These are phyloP conservation scores for Astyanax mexicanus DNA, from an alignment of 2,797 vertebrate species.

Conservation along the genomic window DNA sequence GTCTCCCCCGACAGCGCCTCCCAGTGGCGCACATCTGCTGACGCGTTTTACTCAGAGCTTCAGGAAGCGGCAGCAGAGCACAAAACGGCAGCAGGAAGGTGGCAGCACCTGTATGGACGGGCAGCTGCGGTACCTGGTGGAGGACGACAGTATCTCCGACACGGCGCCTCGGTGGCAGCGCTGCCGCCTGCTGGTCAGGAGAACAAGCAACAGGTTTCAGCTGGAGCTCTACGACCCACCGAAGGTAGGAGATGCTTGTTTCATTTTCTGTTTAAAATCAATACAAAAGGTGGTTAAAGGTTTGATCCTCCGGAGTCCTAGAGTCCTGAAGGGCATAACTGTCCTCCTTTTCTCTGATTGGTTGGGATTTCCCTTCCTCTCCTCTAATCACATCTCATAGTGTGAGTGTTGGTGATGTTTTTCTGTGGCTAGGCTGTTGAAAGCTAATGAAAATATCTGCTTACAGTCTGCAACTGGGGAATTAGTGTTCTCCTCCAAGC, in stretches of 20 bases:
- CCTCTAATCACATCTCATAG: too few relatives aligned
- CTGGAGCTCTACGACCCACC: slow-evolving; percentile 95
- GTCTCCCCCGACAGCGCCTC: slow-evolving; percentile 53
- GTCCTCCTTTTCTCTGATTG: too few relatives aligned
- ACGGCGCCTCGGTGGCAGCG: slow-evolving; percentile 89
- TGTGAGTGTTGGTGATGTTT: too few relatives aligned
- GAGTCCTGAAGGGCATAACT: too few relatives aligned
- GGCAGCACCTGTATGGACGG: slow-evolving; percentile 87
- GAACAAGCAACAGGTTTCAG: slow-evolving; percentile 77
- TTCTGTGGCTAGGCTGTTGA: too few relatives aligned
- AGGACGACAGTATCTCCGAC: slow-evolving; percentile 91
- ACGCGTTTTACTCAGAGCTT: not conserved
- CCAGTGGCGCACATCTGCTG: slow-evolving; percentile 49
- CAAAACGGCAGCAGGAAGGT: slow-evolving; percentile 73
- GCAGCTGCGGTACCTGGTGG: slow-evolving; percentile 87
- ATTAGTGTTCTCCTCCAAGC: too few relatives aligned
- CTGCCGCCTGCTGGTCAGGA: slow-evolving; percentile 89
- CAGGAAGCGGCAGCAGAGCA: slow-evolving; percentile 71
- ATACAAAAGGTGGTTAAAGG: too few relatives aligned
- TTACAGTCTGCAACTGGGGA: too few relatives aligned
- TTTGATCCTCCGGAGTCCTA: too few relatives aligned
- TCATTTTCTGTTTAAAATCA: too few relatives aligned
- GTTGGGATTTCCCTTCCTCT: too few relatives aligned
- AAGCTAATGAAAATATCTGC: too few relatives aligned
- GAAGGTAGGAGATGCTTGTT: slow-evolving; percentile 90